phyloP scores from a whole-genome alignment of 2,888 invertebrate species.

The Melipona beecheii region DNA sequence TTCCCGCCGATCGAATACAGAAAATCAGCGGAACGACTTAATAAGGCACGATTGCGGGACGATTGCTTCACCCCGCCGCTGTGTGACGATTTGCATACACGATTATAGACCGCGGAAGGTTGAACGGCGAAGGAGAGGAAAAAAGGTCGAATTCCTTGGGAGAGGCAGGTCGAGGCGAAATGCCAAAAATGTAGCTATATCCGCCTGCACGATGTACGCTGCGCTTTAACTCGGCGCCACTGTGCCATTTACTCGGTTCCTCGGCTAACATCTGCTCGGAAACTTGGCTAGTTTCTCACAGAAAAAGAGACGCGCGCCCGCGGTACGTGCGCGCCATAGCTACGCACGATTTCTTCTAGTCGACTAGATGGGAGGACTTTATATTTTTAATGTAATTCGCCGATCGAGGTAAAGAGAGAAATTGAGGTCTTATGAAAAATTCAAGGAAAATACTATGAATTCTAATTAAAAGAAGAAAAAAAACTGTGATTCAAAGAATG shows the following conservation, averaged over 20 bases:
- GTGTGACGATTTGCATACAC: constrained; percentile 83
- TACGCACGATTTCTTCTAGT: too few species aligned
- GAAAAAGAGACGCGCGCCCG: too few species aligned
- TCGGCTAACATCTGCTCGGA: constrained; percentile 12
- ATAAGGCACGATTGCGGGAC: constrained; percentile 82
- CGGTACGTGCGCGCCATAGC: not conserved
- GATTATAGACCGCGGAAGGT: constrained; percentile 81
- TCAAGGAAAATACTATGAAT: too few species aligned
- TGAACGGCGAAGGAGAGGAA: constrained; percentile 61
- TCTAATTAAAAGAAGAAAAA: too few species aligned
- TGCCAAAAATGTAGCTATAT: constrained; percentile 76
- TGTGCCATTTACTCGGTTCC: constrained; percentile 50
- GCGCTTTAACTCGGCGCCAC: constrained; percentile 44
- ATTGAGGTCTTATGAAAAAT: too few species aligned
- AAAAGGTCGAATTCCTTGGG: constrained; percentile 74
- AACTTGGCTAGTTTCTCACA: constrained; percentile 5
- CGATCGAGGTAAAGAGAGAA: too few species aligned
- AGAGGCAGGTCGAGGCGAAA: constrained; percentile 74
- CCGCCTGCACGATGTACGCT: constrained; percentile 61
- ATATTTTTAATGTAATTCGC: too few species aligned
- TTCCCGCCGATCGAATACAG: constrained; percentile 78
- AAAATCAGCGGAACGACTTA: constrained; percentile 83
- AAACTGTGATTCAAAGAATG: too few species aligned
- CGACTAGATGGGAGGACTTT: too few species aligned
- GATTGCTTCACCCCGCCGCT: constrained; percentile 80